Evolutionary conservation across 2,113 vertebrate species (phyloP).

Genomic region (Corvus moneduloides): DNA sequence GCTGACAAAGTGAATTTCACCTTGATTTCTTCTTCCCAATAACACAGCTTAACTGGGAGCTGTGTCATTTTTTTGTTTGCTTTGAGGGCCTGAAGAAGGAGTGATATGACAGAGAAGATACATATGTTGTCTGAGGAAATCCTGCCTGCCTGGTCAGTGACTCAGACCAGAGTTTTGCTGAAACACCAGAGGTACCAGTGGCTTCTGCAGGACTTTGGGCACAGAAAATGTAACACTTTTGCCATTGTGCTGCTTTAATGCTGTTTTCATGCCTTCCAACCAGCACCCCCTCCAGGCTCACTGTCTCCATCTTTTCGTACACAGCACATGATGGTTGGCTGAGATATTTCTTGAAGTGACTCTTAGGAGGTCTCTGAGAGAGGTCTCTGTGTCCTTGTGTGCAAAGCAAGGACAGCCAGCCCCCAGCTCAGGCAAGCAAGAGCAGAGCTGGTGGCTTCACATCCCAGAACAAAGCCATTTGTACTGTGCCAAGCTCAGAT

Average conservation of each 20-base stretch:
- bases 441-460: constrained; percentile 68
- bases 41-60: neutral
- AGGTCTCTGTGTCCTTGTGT: constrained; percentile 11
- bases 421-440: constrained; percentile 59
- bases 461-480: constrained; percentile 40
- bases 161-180: neutral
- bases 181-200: neutral
- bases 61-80: neutral
- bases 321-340: neutral
- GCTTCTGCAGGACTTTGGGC: neutral
- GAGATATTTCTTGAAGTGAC: neutral
- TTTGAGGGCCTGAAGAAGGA: neutral
- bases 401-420: constrained; percentile 69
- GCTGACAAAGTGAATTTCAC: neutral
- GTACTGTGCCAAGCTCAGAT: neutral
- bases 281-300: neutral
- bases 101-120: neutral
- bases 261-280: neutral
- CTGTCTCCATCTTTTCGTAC: neutral
- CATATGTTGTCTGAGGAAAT: neutral
- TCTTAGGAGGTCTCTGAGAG: neutral
- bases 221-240: neutral
- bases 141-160: accelerated
- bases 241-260: neutral
- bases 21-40: constrained; percentile 14